phyloP scores from a whole-genome alignment of 2,113 vertebrate genomes.

The Rhombomys opimus region DNA sequence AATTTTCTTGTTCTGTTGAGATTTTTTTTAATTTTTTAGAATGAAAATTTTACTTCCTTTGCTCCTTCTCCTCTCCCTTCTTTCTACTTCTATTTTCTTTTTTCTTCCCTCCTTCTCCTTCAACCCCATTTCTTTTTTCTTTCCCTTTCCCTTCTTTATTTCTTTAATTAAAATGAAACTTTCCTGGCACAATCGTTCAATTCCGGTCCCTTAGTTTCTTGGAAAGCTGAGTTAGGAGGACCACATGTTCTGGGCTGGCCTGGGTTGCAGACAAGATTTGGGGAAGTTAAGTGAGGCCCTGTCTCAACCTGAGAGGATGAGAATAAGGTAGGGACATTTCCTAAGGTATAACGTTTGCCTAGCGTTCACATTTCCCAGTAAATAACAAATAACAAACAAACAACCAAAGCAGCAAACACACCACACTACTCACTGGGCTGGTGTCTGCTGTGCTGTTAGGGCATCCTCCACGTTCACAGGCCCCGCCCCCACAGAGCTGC shows the following conservation, averaged over 20 bases:
- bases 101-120: fast-evolving
- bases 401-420: not conserved
- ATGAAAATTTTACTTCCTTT: not conserved
- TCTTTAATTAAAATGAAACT: conserved; percentile 47
- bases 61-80: not conserved
- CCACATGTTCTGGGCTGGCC: not conserved
- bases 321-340: not conserved
- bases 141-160: not conserved
- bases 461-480: not conserved
- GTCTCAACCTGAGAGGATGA: not conserved
- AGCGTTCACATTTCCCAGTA: not conserved
- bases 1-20: too few relatives aligned
- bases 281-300: not conserved
- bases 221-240: not conserved
- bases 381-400: not conserved
- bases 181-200: not conserved
- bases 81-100: not conserved
- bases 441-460: not conserved
- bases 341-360: not conserved
- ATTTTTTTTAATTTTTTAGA: conserved; percentile 30
- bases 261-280: not conserved
- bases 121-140: not conserved
- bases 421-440: not conserved
- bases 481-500: not conserved
- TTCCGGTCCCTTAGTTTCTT: not conserved